phyloP scores from a whole-genome alignment of 2,888 invertebrate genomes.

The Scaptodrosophila latifasciaeformis region DNA sequence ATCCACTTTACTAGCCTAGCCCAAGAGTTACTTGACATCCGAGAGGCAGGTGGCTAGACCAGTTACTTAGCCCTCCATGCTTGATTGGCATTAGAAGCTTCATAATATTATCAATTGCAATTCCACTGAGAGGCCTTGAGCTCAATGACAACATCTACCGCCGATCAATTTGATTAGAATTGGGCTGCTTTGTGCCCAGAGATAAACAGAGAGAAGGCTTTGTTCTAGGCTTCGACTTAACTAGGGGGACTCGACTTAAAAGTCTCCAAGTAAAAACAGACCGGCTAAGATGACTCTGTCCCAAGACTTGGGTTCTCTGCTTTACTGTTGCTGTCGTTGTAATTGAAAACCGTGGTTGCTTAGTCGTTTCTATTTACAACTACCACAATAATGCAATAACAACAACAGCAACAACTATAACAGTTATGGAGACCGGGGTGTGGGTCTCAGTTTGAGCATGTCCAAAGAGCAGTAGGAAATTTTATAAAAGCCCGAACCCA shows the following conservation, averaged over 20 bases:
- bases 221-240: conserved; percentile 44
- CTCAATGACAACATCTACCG: conserved; percentile 28
- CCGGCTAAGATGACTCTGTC: conserved; percentile 37
- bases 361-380: conserved; percentile 4
- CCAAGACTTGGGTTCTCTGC: conserved; percentile 32
- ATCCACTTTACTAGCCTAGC: background rate
- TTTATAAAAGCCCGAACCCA: conserved; percentile 58
- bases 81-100: conserved; percentile 23
- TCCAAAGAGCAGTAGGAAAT: conserved; percentile 26
- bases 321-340: conserved; percentile 27
- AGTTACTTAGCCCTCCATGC: conserved; percentile 27
- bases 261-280: conserved; percentile 33
- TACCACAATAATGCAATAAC: conserved; percentile 15
- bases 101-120: conserved; percentile 18
- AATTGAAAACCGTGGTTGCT: conserved; percentile 57
- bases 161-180: conserved; percentile 15
- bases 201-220: conserved; percentile 24
- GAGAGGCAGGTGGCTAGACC: background rate
- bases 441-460: background rate
- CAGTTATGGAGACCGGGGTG: background rate
- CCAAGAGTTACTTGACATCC: too few species aligned
- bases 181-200: conserved; percentile 17
- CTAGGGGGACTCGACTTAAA: conserved; percentile 20
- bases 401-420: conserved; percentile 37
- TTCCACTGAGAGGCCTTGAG: conserved; percentile 47